phyloP scores from a whole-genome alignment of 2,797 vertebrate species.

The Macrochelys suwanniensis region DNA sequence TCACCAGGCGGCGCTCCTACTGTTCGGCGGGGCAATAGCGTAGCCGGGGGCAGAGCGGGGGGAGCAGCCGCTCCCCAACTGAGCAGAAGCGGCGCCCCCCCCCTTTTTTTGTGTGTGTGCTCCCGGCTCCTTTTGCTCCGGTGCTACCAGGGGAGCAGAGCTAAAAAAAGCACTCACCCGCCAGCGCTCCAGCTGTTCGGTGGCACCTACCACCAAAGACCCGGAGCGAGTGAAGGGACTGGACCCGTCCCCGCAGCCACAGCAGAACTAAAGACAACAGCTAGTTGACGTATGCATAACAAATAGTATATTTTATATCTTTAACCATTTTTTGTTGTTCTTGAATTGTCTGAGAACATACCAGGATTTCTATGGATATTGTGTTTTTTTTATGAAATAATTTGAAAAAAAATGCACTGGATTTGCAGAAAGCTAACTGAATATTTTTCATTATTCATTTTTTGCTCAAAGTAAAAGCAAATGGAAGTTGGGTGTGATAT shows the following conservation, averaged over 20 bases:
- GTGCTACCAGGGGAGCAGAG: too few species aligned
- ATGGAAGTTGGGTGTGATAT: rapidly evolving
- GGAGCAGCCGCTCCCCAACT: too few species aligned
- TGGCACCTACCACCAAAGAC: too few species aligned
- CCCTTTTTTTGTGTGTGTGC: background rate
- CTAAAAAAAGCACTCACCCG: too few species aligned
- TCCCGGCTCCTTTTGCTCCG: too few species aligned
- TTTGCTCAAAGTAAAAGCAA: background rate
- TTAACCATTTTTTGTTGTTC: rapidly evolving
- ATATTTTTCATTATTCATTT: rapidly evolving
- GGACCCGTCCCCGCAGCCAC: too few species aligned
- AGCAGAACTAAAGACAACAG: rapidly evolving
- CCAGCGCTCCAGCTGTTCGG: too few species aligned
- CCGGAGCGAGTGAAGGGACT: too few species aligned
- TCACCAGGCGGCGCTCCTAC: too few species aligned
- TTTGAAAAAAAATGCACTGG: rapidly evolving
- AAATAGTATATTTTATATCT: rapidly evolving
- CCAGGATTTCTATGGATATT: background rate
- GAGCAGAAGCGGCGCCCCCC: too few species aligned
- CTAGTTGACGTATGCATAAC: rapidly evolving
- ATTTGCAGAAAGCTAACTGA: rapidly evolving
- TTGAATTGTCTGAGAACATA: background rate
- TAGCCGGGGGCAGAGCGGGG: too few species aligned
- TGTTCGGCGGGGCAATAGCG: too few species aligned
- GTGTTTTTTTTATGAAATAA: rapidly evolving